Conservation (phyloP, 1,140 invertebrate genomes). For the Callitettix versicolor region DNA sequence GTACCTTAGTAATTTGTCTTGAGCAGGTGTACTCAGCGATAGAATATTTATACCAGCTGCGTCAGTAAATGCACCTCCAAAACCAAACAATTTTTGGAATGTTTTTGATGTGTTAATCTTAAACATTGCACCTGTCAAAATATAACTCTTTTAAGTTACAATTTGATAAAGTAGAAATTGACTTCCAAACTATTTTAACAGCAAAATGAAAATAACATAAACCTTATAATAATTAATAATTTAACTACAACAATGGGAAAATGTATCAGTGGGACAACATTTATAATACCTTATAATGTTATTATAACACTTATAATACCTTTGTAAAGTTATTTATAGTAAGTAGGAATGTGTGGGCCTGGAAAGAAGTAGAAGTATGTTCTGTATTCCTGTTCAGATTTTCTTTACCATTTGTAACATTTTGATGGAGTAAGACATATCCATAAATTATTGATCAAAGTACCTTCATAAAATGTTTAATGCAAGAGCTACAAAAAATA, state of each 20-base stretch:
- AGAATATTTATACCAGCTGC: slow-evolving; percentile 65
- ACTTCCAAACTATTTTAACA: neutral
- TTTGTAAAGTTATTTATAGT: too few species aligned
- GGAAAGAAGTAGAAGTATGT: too few species aligned
- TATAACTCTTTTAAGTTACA: neutral
- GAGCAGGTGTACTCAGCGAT: slow-evolving; percentile 40
- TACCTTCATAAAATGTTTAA: too few species aligned
- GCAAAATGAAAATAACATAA: neutral
- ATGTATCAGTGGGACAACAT: neutral
- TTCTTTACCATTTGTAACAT: too few species aligned
- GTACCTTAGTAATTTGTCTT: slow-evolving; percentile 50
- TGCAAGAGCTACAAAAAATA: too few species aligned
- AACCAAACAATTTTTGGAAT: slow-evolving; percentile 58
- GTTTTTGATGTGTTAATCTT: slow-evolving; percentile 28
- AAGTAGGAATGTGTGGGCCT: too few species aligned
- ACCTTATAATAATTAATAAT: neutral
- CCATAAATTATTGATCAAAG: too few species aligned
- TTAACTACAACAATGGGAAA: neutral
- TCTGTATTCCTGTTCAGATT: too few species aligned
- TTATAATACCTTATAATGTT: neutral
- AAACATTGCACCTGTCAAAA: slow-evolving; percentile 15
- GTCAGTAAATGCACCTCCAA: slow-evolving; percentile 83
- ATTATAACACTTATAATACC: neutral
- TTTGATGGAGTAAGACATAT: too few species aligned
- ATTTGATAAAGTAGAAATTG: neutral